These are phyloP conservation scores for Bombus fervidus DNA, from an alignment of 1,140 invertebrate species.

Conservation along the genomic window DNA sequence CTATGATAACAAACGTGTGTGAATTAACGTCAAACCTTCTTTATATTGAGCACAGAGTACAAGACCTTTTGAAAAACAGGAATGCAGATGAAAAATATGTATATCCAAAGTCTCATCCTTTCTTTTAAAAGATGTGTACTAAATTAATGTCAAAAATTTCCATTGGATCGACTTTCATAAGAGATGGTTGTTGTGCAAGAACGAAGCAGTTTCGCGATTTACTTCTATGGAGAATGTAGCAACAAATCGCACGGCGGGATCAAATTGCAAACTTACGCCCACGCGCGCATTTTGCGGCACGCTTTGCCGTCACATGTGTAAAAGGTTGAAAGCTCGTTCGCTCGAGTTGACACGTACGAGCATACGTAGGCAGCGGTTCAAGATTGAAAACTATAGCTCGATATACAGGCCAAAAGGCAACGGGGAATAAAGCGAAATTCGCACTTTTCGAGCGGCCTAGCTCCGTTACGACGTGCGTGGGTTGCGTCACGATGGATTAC, in stretches of 20 bases:
- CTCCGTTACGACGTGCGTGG: not conserved
- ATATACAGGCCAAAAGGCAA: conserved; percentile 27
- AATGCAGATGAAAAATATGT: not conserved
- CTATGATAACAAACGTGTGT: no score
- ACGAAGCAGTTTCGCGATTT: not conserved
- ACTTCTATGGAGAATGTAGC: conserved; percentile 41
- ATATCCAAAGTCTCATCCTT: not conserved
- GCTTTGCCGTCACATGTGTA: conserved; percentile 57
- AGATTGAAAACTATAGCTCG: conserved; percentile 39
- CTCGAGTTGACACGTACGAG: conserved; percentile 56
- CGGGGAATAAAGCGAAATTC: conserved; percentile 26
- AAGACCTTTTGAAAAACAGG: no score
- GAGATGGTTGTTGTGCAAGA: not conserved
- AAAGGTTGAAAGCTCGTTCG: conserved; percentile 64
- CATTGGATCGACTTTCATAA: not conserved
- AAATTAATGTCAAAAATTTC: no score
- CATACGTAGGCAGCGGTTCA: conserved; percentile 53
- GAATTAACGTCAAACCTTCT: no score
- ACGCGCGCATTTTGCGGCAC: conserved; percentile 48
- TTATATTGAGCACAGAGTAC: no score
- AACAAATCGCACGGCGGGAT: conserved; percentile 43
- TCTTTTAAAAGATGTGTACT: not conserved
- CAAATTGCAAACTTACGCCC: conserved; percentile 52
- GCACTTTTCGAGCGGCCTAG: conserved; percentile 23
- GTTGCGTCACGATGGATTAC: not conserved